phyloP scores from a whole-genome alignment of 2,113 vertebrate species.

The Ceyx melanurus region DNA sequence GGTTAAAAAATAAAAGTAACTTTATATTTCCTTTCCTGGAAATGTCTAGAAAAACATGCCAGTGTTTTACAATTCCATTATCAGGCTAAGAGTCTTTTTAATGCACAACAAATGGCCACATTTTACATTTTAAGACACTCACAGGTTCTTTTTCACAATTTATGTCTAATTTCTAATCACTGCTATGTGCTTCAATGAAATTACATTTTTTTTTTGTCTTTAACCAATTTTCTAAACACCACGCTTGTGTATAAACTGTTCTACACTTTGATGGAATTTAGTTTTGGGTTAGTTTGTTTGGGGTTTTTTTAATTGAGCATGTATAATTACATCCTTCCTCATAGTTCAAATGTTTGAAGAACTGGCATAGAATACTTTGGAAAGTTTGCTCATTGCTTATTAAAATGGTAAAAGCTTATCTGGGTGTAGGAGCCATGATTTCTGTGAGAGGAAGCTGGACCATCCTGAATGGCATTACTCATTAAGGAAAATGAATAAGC shows the following conservation, averaged over 20 bases:
- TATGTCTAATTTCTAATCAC: not conserved
- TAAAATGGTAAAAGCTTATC: not conserved
- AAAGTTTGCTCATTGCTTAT: not conserved
- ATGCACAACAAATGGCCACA: not conserved
- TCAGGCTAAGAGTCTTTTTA: not conserved
- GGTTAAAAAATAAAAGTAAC: not conserved
- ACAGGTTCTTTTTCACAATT: not conserved
- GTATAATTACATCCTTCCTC: not conserved
- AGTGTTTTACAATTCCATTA: not conserved
- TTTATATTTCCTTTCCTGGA: slow-evolving; percentile 3
- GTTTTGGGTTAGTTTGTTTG: not conserved
- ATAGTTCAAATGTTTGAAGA: not conserved
- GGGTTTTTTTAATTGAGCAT: not conserved
- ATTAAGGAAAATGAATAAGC: not conserved
- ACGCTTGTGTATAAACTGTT: not conserved
- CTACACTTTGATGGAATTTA: not conserved
- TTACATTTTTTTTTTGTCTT: not conserved
- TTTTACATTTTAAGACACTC: not conserved
- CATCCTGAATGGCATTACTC: not conserved
- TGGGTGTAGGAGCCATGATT: not conserved
- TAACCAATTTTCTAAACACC: not conserved
- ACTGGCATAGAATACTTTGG: not conserved
- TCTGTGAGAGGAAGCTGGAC: not conserved
- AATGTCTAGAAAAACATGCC: not conserved
- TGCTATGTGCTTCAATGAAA: not conserved